These are phyloP conservation scores for Cheilosia impressa DNA, from an alignment of 2,888 invertebrate genomes.

Conservation along the genomic window DNA sequence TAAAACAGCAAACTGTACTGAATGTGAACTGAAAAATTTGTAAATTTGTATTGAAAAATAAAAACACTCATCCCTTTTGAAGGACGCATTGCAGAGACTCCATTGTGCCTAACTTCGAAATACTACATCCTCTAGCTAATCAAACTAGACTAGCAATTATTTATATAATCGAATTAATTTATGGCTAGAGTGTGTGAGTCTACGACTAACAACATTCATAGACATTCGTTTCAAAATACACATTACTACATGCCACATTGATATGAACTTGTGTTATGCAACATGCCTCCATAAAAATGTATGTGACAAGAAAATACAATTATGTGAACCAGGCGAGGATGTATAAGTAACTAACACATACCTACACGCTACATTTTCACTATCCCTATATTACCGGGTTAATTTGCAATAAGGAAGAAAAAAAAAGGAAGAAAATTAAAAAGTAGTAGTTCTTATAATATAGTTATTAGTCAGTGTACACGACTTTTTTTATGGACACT, in stretches of 20 bases:
- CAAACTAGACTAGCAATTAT: neutral
- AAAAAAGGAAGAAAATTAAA: neutral
- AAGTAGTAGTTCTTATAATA: constrained; percentile 19
- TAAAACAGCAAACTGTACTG: too few relatives aligned
- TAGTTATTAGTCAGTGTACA: constrained; percentile 23
- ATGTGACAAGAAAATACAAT: constrained; percentile 57
- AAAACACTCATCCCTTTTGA: too few relatives aligned
- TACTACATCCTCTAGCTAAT: neutral
- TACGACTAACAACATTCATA: neutral
- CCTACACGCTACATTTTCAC: constrained; percentile 6
- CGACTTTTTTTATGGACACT: constrained; percentile 14
- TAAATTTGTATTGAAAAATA: too few relatives aligned
- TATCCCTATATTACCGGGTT: constrained; percentile 25
- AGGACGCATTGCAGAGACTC: too few relatives aligned
- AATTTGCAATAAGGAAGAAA: constrained; percentile 32
- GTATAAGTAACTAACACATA: constrained; percentile 9
- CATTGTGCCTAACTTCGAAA: neutral
- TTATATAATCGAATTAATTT: neutral
- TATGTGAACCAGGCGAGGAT: constrained; percentile 42
- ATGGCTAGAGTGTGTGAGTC: neutral
- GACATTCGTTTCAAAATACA: neutral
- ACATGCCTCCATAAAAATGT: constrained; percentile 24
- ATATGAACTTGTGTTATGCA: constrained; percentile 17
- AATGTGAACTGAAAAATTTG: too few relatives aligned
- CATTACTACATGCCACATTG: neutral